phyloP scores from a whole-genome alignment of 2,888 invertebrate species.

The Rhyacophila evoluta region DNA sequence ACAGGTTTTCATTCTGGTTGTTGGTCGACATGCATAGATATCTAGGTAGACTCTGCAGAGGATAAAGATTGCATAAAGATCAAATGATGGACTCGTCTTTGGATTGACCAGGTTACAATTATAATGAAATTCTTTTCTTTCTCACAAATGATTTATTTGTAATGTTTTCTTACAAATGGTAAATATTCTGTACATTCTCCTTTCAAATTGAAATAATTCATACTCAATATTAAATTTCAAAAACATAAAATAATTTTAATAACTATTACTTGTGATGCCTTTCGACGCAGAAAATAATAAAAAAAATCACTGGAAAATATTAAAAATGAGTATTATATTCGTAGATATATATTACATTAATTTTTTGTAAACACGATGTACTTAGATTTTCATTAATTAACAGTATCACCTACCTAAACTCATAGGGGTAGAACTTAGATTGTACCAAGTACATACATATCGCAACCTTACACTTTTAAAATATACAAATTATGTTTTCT shows the following conservation, averaged over 20 bases:
- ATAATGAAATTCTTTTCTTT: not conserved
- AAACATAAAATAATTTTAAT: not conserved
- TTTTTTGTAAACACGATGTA: not conserved
- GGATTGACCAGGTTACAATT: no score
- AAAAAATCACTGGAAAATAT: not conserved
- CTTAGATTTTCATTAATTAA: not conserved
- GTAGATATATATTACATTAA: not conserved
- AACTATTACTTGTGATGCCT: not conserved
- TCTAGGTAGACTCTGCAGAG: no score
- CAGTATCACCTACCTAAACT: not conserved
- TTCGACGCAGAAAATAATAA: not conserved
- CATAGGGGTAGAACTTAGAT: not conserved
- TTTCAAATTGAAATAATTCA: not conserved
- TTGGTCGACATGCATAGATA: no score
- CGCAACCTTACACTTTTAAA: not conserved
- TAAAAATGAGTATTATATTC: conserved; percentile 16
- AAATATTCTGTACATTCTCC: conserved; percentile 9
- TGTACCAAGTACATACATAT: not conserved
- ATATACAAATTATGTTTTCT: conserved; percentile 6
- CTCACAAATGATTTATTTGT: conserved; percentile 19
- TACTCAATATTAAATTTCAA: not conserved
- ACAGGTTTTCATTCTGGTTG: no score
- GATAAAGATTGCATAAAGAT: no score
- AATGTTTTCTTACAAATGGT: conserved; percentile 12
- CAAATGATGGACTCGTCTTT: no score